Evolutionary conservation across 1,140 invertebrate species (phyloP).

Genomic region (Hycleus phaleratus): DNA sequence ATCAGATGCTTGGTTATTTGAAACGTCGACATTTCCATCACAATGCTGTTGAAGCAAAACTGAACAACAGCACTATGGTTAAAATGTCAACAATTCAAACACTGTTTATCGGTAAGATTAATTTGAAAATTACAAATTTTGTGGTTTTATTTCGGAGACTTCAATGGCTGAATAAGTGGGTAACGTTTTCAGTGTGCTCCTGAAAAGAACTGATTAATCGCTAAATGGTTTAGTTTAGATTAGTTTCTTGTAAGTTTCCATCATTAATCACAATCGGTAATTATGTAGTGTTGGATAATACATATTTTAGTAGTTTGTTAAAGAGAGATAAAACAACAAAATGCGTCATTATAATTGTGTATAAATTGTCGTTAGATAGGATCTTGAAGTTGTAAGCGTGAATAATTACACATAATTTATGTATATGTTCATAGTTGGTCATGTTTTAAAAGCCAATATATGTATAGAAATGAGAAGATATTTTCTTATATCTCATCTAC

Average conservation of each 20-base stretch:
- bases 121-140: too few species aligned
- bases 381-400: conserved; percentile 8
- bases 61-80: conserved; percentile 42
- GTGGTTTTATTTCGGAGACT: too few species aligned
- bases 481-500: conserved; percentile 1
- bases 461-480: conserved; percentile 1
- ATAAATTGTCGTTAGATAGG: conserved; percentile 9
- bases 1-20: conserved; percentile 30
- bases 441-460: conserved; percentile 1
- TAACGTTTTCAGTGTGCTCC: too few species aligned
- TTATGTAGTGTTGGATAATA: too few species aligned
- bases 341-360: conserved; percentile 1
- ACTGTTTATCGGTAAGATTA: conserved; percentile 3
- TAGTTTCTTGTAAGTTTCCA: too few species aligned
- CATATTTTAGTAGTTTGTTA: too few species aligned
- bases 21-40: conserved; percentile 41
- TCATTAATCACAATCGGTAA: too few species aligned
- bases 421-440: conserved; percentile 5
- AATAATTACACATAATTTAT: conserved; percentile 13
- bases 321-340: neutral
- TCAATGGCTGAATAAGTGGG: too few species aligned
- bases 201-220: too few species aligned
- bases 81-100: conserved; percentile 42
- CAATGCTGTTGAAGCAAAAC: conserved; percentile 37
- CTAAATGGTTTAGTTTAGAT: too few species aligned